Percentiles rank a stretch among this genome's conserved stretches.
Evolutionary conservation across 2,888 invertebrate species (phyloP).

Genomic region (Macrophya alboannulata): DNA sequence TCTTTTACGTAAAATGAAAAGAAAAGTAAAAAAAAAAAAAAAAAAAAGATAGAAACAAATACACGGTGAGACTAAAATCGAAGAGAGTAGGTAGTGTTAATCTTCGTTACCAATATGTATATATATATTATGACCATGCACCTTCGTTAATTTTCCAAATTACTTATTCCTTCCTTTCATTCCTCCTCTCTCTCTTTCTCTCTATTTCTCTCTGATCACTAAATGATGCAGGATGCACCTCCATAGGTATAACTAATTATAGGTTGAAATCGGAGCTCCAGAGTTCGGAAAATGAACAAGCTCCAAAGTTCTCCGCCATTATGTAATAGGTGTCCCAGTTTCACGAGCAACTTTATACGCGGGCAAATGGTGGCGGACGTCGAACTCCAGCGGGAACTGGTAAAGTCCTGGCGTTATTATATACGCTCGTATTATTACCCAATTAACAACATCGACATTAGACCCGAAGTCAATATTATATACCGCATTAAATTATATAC

Average conservation of each 20-base stretch:
- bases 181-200: neutral
- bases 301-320: slow-evolving; percentile 33
- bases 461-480: neutral
- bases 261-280: neutral
- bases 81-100: neutral
- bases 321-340: slow-evolving; percentile 45
- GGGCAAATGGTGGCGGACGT: neutral
- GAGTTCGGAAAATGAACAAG: slow-evolving; percentile 26
- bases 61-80: neutral
- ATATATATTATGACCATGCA: too few relatives aligned
- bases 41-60: too few relatives aligned
- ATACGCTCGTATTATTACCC: neutral
- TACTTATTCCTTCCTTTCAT: neutral
- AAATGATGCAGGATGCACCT: neutral
- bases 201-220: neutral
- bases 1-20: neutral
- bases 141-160: too few relatives aligned
- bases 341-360: slow-evolving; percentile 28
- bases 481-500: neutral
- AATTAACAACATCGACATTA: slow-evolving; percentile 31
- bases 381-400: slow-evolving; percentile 8
- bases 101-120: neutral
- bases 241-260: neutral
- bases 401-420: neutral
- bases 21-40: neutral